Evolutionary conservation across 1,140 invertebrate species (phyloP), one percentile per base, ranked within the genome.

Genomic region (Ridgeia piscesae): DNA sequence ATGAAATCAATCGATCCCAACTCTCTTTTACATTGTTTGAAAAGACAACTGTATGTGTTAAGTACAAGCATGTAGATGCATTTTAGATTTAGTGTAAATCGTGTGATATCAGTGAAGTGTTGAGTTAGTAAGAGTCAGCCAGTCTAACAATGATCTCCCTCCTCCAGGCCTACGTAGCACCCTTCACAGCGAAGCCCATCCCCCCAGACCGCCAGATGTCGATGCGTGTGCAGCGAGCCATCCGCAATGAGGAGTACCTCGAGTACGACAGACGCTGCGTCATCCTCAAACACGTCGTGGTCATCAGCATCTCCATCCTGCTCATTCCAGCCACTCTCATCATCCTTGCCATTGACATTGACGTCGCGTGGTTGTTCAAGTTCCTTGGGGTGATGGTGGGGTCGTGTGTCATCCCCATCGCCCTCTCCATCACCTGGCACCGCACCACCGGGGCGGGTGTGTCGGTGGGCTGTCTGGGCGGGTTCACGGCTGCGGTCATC

Each of bases 221-320:
- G 27, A 48, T 91, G 33, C 11, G 91, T 21, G 33, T 48, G 6
- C 34, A 58, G 34, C 11, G 34, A 6, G 91, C 91, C 33, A 88
- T 88, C 14, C 91, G 88, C 34, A 89, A 88, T 34, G 91, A 92
- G 33, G 91, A 92, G 33, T 92, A 88, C 33, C 11, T 88, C 0
- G 48, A 92, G 33, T 92, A 92, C 34, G 91, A 92, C 88, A 88
- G 91, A n/a, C 50, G 91, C 14, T 92, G 91, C 33, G 77, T 92
- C 14, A n/a, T 92, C 14, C 48, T 92, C 48, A 92, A 92, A 33
- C 91, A 92, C n/a, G 48, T 92, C 42, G 91, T 92, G 8, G 91
- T 92, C n/a, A 34, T 91, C 50, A 34, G 35, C 33, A 89, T 92
- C 88, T 35, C 92, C 6, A 11, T 8, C 33, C 89, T 92, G 77